Evolutionary conservation across 2,113 vertebrate genomes (phyloP).

Genomic region (Apeltes quadracus): DNA sequence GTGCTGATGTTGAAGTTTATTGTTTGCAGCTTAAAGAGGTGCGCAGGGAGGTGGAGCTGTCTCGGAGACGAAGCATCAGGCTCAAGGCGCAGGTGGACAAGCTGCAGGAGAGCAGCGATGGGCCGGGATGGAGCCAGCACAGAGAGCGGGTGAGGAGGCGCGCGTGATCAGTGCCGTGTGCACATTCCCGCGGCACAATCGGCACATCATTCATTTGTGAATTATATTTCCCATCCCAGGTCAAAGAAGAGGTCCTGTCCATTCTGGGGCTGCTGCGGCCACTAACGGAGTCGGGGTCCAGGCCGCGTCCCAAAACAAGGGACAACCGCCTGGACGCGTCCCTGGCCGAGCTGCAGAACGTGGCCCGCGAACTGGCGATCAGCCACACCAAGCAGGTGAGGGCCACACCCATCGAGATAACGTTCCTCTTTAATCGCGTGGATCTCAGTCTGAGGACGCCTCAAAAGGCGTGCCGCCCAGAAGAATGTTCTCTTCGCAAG

Average conservation of each 20-base stretch:
- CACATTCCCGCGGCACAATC: neutral
- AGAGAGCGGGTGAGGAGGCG: constrained; percentile 67
- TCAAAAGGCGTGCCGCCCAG: neutral
- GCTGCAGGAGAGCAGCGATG: constrained; percentile 74
- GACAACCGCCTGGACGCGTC: constrained; percentile 60
- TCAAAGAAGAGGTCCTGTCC: constrained; percentile 78
- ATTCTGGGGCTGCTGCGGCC: constrained; percentile 75
- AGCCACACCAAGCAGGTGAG: constrained; percentile 68
- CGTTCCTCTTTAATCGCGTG: neutral
- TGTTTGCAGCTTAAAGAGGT: constrained; percentile 77
- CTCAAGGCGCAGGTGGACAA: constrained; percentile 82
- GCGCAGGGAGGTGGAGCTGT: constrained; percentile 78
- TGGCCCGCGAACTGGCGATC: constrained; percentile 74
- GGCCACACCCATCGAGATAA: neutral
- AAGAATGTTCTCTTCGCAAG: constrained; percentile 28
- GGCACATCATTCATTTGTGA: fast-evolving
- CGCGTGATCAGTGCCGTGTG: neutral
- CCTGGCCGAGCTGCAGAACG: constrained; percentile 70
- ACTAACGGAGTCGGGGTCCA: constrained; percentile 53
- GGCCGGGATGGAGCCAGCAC: constrained; percentile 73
- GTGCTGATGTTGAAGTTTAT: neutral
- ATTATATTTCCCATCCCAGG: constrained; percentile 61
- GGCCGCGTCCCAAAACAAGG: neutral
- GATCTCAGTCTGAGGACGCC: constrained; percentile 5
- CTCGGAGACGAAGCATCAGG: constrained; percentile 74